Conservation (phyloP, 2,888 invertebrate species). For the Punctoribates punctum region DNA sequence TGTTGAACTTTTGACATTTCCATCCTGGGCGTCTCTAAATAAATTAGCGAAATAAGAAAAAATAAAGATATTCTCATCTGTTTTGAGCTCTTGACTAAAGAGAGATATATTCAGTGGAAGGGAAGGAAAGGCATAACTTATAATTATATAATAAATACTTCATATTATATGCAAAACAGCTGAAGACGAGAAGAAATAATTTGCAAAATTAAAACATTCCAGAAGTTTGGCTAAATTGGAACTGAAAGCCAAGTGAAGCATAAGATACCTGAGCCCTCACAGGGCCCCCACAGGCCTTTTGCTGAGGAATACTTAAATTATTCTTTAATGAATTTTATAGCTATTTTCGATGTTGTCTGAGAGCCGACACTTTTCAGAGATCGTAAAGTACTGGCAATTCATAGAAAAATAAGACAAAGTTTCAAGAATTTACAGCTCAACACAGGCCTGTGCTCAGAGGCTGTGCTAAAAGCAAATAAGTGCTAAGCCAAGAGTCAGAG, state of each 20-base stretch:
- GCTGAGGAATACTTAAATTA: conserved; percentile 2
- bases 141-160: conserved; percentile 12
- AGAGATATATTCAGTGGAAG: too few species aligned
- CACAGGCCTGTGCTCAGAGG: too few species aligned
- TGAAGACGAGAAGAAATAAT: neutral
- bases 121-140: neutral
- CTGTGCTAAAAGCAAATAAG: too few species aligned
- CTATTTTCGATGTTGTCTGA: neutral
- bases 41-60: too few species aligned
- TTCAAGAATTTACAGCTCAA: too few species aligned
- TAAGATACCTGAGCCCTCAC: conserved; percentile 1
- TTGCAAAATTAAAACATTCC: conserved; percentile 13
- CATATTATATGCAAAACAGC: conserved; percentile 10
- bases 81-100: too few species aligned
- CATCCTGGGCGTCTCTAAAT: too few species aligned
- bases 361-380: conserved; percentile 9
- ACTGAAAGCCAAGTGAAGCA: neutral
- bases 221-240: neutral
- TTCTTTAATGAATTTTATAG: conserved; percentile 16
- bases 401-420: too few species aligned
- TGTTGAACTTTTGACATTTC: too few species aligned
- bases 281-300: neutral
- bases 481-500: too few species aligned
- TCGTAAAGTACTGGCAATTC: conserved; percentile 10
- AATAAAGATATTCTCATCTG: too few species aligned